Percentiles rank a stretch among this genome's conserved stretches.
These are phyloP conservation scores for Tupiocoris notatus DNA, from an alignment of 2,888 invertebrate species.

Conservation along the genomic window DNA sequence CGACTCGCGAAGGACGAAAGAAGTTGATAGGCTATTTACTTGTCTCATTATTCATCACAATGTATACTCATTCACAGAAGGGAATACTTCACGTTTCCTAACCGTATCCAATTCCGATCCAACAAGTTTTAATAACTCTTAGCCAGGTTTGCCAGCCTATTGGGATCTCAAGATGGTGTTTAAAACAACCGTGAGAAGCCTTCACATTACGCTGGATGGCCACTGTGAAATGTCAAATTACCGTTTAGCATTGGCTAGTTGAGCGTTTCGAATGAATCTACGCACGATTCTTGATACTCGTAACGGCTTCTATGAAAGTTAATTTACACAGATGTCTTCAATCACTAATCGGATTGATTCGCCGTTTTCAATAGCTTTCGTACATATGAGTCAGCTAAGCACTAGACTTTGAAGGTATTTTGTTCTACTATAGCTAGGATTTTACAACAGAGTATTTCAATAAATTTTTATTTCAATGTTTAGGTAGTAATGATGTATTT, in stretches of 20 bases:
- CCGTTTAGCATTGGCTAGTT: not conserved
- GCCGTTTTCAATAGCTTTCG: not conserved
- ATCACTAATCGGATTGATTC: not conserved
- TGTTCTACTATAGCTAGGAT: too few relatives aligned
- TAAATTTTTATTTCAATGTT: too few relatives aligned
- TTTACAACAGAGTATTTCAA: too few relatives aligned
- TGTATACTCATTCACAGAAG: not conserved
- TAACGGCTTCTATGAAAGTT: not conserved
- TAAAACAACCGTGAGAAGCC: conserved; percentile 14
- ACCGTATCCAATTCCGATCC: not conserved
- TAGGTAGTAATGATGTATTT: too few relatives aligned
- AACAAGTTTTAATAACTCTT: not conserved
- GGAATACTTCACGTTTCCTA: not conserved
- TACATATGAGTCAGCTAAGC: too few relatives aligned
- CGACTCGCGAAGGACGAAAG: not conserved
- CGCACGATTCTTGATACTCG: not conserved
- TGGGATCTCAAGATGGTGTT: not conserved
- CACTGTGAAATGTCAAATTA: conserved; percentile 24
- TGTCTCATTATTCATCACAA: not conserved
- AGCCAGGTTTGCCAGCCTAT: not conserved
- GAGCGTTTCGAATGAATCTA: not conserved
- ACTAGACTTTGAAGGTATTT: too few relatives aligned
- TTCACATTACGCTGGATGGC: conserved; percentile 18
- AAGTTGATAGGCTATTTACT: not conserved
- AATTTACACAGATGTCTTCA: not conserved